These are phyloP conservation scores for Pseudopleuronectes americanus DNA, from an alignment of 2,797 vertebrate species.

Conservation along the genomic window DNA sequence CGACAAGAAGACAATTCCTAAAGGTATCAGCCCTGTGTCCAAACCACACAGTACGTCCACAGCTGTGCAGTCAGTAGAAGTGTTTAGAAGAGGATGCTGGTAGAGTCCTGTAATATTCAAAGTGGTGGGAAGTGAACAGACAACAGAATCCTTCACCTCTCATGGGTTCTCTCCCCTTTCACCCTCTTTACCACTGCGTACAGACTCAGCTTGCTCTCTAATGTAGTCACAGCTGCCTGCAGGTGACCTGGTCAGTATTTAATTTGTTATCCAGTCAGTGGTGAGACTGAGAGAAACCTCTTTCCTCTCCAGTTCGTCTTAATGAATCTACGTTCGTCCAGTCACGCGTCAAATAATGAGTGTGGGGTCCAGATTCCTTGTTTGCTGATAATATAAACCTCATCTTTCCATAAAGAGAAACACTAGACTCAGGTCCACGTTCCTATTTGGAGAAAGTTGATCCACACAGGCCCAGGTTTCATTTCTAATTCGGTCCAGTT, in stretches of 20 bases:
- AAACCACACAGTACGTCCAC: too few species aligned
- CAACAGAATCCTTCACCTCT: not conserved
- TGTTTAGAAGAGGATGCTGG: constrained; percentile 23
- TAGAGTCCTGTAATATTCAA: constrained; percentile 28
- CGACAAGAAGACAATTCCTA: constrained; percentile 85
- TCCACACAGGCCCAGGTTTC: constrained; percentile 55
- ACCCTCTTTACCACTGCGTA: not conserved
- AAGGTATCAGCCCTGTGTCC: constrained; percentile 80
- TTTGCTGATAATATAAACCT: constrained; percentile 28
- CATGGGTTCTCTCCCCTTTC: not conserved
- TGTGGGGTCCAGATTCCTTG: too few species aligned
- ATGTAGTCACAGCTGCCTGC: not conserved
- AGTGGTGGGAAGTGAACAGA: not conserved
- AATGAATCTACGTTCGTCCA: not conserved
- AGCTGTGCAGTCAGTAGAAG: constrained; percentile 5
- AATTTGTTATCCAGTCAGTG: not conserved
- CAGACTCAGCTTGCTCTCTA: constrained; percentile 3
- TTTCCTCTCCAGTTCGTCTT: constrained; percentile 23
- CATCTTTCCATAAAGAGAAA: constrained; percentile 22
- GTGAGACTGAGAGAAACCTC: not conserved
- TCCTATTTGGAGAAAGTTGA: constrained; percentile 57
- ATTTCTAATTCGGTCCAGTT: constrained; percentile 64
- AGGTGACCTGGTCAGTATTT: constrained; percentile 12
- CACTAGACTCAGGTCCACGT: constrained; percentile 53
- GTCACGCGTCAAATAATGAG: not conserved